phyloP scores from a whole-genome alignment of 2,888 invertebrate species.

The Drosophila infuscata region DNA sequence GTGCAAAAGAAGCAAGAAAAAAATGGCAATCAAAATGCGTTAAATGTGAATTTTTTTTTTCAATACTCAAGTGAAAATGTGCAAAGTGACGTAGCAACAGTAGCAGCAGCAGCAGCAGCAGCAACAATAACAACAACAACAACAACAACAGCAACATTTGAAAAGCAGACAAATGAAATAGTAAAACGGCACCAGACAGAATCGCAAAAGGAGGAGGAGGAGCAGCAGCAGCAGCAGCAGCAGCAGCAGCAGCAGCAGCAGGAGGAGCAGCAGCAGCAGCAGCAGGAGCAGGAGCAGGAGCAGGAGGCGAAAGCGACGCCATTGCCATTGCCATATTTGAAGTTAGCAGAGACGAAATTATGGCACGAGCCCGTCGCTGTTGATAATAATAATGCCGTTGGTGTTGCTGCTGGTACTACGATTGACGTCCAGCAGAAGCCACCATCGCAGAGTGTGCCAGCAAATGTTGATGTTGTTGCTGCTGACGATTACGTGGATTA shows the following conservation, averaged over 20 bases:
- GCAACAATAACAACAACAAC: conserved; percentile 37
- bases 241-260: neutral
- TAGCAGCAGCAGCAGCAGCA: conserved; percentile 28
- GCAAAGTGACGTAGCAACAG: conserved; percentile 52
- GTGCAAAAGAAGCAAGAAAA: conserved; percentile 61
- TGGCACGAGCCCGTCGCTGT: conserved; percentile 22
- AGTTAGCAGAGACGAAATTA: conserved; percentile 12
- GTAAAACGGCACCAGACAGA: conserved; percentile 29
- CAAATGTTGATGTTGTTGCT: conserved; percentile 54
- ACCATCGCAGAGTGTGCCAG: conserved; percentile 25
- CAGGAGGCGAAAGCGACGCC: conserved; percentile 52
- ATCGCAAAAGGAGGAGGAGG: conserved; percentile 11
- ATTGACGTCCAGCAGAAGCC: neutral
- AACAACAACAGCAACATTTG: conserved; percentile 32
- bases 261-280: neutral
- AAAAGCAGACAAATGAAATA: conserved; percentile 5
- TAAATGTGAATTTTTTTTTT: conserved; percentile 66
- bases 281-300: conserved; percentile 32
- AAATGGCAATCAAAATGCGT: conserved; percentile 51
- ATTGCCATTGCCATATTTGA: conserved; percentile 75
- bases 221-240: neutral
- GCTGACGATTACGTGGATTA: conserved; percentile 72
- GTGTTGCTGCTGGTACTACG: conserved; percentile 44
- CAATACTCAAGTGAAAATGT: conserved; percentile 66
- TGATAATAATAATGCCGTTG: conserved; percentile 48